Base-by-base conservation (phyloP, 2,888 invertebrate genomes). In the Neoaliturus tenellus region DNA sequence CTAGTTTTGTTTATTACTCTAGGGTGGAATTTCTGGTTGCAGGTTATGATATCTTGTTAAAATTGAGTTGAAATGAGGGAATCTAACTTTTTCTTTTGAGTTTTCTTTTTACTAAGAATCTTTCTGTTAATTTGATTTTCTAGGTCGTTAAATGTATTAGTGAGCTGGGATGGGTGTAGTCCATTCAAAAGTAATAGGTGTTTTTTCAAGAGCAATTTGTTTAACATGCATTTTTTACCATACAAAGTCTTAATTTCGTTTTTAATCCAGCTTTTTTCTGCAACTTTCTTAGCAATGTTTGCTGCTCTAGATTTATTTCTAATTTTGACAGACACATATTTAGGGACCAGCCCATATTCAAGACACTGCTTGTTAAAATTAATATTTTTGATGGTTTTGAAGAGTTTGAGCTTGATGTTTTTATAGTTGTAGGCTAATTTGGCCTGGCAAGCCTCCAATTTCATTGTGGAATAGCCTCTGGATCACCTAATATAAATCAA, bases 361-460 rank as follows among this genome's bases (percentile, higher is more conserved):
- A 71, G 25, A 23, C 71, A 35, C 23, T 71, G 20, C 14, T 71
- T 71, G n/a, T 71, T 71, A 20, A 71, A 71, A 3, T 71, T 71
- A 20, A 71, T 71, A 14, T 71, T 71, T 41, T 71, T 41, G 20
- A n/a, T 71, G 14, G 71, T 71, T 20, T 41, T 71, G 23, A 71
- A 39, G 23, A 41, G 31, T 23, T 71, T 71, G 1, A 71, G n/a
- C 41, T 71, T 71, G 14, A 39, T 23, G 41, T 71, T 41, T 14
- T 71, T 71, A 20, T 39, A 39, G 8, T 41, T 71, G 17, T 71
- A 20, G 71, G 41, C 71, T 39, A 35, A 33, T 39, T 35, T 39
- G 3, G 41, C 71, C n/a, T 71, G 71, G n/a, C 71, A n/a, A 41
- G 71, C 41, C 8, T 71, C 71, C 28, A 71, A 71, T 41, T 71